Base-by-base conservation (phyloP, 30 jellyfish, hydroid and myxozoan genomes). In the Sanderia malayensis region DNA sequence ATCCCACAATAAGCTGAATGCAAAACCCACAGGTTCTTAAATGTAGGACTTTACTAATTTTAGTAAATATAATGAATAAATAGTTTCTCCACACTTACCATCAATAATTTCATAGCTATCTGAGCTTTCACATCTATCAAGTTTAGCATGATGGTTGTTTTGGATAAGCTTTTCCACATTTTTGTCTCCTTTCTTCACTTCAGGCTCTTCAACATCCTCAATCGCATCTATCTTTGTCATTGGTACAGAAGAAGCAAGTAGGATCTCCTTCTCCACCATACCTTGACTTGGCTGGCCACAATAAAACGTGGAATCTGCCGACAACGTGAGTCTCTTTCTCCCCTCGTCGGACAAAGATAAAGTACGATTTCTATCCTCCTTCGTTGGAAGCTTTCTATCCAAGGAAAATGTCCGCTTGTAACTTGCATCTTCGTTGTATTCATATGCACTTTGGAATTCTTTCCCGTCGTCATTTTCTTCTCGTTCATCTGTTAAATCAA, bases 61-160 rank as follows among this genome's bases (percentile, higher is more conserved):
- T n/a, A n/a, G n/a, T n/a, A n/a, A n/a, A n/a, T n/a, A n/a, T n/a
- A n/a, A n/a, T n/a, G n/a, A n/a, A n/a, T n/a, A n/a, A n/a, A n/a
- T n/a, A n/a, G n/a, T n/a, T n/a, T n/a, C n/a, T 2, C 41, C 0
- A 2, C 10, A 20, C 79, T 20, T 80, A 80, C 92, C 92, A 69
- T 80, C 92, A 69, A 80, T 80, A 0, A 80, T 69, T 68, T 80
- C 92, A 69, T 80, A 80, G 37, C 92, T 70, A 44, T 70, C 84
- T 0, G 84, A n/a, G 84, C 84, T 80, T 32, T 70, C 92, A 18
- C 61, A 55, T 70, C 84, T 58, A 22, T 32, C n/a, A 28, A 78
- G 2, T 33, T 32, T 78, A 53, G 21, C 23, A 6, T 45, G 52
- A 24, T 7, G 19, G 67, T 52, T 17, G 9, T n/a, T 7, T n/a